Evolutionary conservation across 2,888 invertebrate species (phyloP), one percentile per base, ranked within the genome.

Genomic region (Drosophila borborema): DNA sequence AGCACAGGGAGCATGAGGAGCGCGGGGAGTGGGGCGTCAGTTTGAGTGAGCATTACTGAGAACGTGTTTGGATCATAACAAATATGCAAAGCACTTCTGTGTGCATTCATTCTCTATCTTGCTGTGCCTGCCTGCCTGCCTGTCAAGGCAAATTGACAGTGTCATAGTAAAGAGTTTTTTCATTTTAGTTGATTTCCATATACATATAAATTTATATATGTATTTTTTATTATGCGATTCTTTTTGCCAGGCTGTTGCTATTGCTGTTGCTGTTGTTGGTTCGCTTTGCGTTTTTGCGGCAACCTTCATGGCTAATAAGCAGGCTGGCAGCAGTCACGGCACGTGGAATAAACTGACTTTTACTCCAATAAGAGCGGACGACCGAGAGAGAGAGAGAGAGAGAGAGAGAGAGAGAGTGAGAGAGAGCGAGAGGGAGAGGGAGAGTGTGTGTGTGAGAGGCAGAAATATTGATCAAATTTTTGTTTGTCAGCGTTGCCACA

Each of bases 391-490:
- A 14, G 31, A 14, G 18, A 8, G 10, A 20, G 61, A 23, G 71
- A 9, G 23, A 31, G 56, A 14, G 38, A 0, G 31, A 41, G 51
- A 28, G 28, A 23, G 41, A 41, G 14, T 18, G 8, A 14, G 31
- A 31, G 20, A 28, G 18, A 14, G 20, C 16, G n/a, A 6, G 9
- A n/a, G 61, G 18, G 71, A 7, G 23, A n/a, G 53, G 12, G 41
- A 0, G 31, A 31, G 51, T 7, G 45, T n/a, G 40, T 48, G 51
- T 7, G 45, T n/a, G 45, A 41, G 38, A 48, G 63, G 41, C 58
- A 51, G 70, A 58, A 79, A 65, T 86, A 86, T 86, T 90, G 86
- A 86, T 86, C 89, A 90, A 86, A 90, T 86, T 90, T 77, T 82
- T 90, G 71, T 74, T 74, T 77, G 82, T 63, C 74, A 68, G 73